Evolutionary conservation across 2,113 vertebrate genomes (phyloP), one percentile per base, ranked within the genome.

Genomic region (Mesoclemmys tuberculata): DNA sequence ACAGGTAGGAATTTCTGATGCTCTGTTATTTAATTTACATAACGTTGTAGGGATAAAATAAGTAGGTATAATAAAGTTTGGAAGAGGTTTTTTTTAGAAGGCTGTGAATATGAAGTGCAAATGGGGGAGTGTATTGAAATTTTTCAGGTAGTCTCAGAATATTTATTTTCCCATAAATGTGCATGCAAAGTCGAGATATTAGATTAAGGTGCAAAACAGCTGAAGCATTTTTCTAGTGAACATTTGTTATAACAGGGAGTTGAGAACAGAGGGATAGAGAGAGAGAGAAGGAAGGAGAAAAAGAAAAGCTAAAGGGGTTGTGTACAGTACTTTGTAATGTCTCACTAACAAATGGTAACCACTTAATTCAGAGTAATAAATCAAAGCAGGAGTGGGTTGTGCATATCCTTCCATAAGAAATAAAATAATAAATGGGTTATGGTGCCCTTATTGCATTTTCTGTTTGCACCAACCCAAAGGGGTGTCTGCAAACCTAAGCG

Each of bases 1-100:
- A 27, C 96, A 98, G 97, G 97, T 98, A 98, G 92, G 97, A 80
- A 84, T 85, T 56, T 78, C 46, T 55, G 91, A 3, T 64, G 83
- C 55, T 68, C 49, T 5, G 80, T 89, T 85, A n/a, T 83, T 92
- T 82, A 10, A 6, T 22, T 18, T 24, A 12, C 16, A 27, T 75
- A 81, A 26, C 26, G 13, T 5, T 88, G 19, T 10, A 56, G 38
- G 84, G 38, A 58, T 89, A 52, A 3, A 2, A 31, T 44, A 68
- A 75, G 52, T 11, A 89, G 58, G 90, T 89, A 10, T 58, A 80
- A 38, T 16, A 2, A 61, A 52, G 16, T 16, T 82, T 68, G 44
- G 49, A n/a, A 78, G 38, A 3, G 31, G 31, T 90, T 90, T 87
- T 87, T 46, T 44, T 3, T 87, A 88, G 80, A 35, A 38, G 84